Evolutionary conservation across 2,888 invertebrate species (phyloP), one percentile per base, ranked within the genome.

Genomic region (Epinotia demarniana): DNA sequence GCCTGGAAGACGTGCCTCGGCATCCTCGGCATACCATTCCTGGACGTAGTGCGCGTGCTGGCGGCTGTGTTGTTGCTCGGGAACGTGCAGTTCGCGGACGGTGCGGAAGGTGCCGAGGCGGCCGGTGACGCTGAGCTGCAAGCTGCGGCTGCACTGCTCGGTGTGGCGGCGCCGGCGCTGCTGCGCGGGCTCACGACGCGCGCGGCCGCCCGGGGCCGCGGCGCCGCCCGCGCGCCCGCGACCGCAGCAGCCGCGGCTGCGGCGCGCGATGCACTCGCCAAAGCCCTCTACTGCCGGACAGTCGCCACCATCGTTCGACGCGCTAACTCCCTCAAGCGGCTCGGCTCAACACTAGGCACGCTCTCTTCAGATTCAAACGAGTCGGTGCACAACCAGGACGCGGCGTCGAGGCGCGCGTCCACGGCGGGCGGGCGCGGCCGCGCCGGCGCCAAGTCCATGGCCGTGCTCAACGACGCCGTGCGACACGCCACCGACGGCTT

Each of bases 401-500:
- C 97, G 43, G 96, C 97, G 49, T 97, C 97, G 83, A 97, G 97
- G 86, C 98, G 97, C 87, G 97, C 98, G 12, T 97, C 97, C 8
- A 97, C 97, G 0, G 95, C 97, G 77, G 97, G 97, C 57, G 97
- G 97, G 19, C 83, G 89, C n/a, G 84, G 80, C 67, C 95, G 96
- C 77, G 96, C 97, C 18, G 98, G 98, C 64, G 98, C 98, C 80
- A 97, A 98, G 87, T 98, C 98, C 23, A 98, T 98, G 98, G 97
- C 98, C 13, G 98, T 97, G 5, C 94, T 98, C 71, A 98, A 98
- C 90, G 98, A 98, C 90, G 98, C 98, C 1, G 98, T 98, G 73
- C 95, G 98, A 64, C 98, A 98, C 93, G 98, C 98, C 53, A 98
- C 98, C 1, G 98, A 98, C 89, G 98, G 98, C 12, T 98, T 98